These are phyloP conservation scores for Pogonocherus hispidulus DNA, from an alignment of 2,888 invertebrate species.

Conservation along the genomic window DNA sequence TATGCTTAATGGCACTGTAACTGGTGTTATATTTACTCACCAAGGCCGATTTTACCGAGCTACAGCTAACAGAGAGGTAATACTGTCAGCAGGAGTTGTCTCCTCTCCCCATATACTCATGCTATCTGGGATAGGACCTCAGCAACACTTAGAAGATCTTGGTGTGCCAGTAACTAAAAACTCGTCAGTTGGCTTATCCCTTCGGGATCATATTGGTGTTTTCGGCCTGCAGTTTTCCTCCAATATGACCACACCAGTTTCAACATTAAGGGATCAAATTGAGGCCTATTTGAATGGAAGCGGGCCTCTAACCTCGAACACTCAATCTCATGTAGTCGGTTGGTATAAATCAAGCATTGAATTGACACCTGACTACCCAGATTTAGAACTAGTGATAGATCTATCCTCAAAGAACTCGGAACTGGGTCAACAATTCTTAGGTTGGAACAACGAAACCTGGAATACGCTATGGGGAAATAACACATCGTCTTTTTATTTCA, in stretches of 20 bases:
- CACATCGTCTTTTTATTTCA: conserved; percentile 36
- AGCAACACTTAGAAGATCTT: conserved; percentile 72
- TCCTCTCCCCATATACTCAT: conserved; percentile 87
- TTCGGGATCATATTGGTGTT: conserved; percentile 82
- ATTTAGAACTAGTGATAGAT: conserved; percentile 61
- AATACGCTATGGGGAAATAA: conserved; percentile 66
- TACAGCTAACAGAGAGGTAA: conserved; percentile 79
- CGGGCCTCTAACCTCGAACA: conserved; percentile 34
- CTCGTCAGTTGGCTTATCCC: conserved; percentile 81
- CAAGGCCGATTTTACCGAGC: conserved; percentile 70
- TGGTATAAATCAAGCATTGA: conserved; percentile 40
- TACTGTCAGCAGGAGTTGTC: conserved; percentile 83
- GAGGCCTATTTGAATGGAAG: conserved; percentile 64
- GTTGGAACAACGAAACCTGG: conserved; percentile 54
- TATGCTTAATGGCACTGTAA: conserved; percentile 73
- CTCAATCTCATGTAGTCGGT: conserved; percentile 36
- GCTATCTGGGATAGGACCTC: conserved; percentile 85
- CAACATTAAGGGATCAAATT: conserved; percentile 67
- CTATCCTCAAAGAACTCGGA: conserved; percentile 66
- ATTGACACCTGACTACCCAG: conserved; percentile 39
- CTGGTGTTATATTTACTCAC: conserved; percentile 78
- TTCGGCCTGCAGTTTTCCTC: conserved; percentile 79
- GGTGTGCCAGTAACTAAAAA: conserved; percentile 75
- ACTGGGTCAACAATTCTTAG: conserved; percentile 39
- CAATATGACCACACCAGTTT: conserved; percentile 69